Conservation (phyloP, 2,888 invertebrate species). For the Cataglyphis albicans region DNA sequence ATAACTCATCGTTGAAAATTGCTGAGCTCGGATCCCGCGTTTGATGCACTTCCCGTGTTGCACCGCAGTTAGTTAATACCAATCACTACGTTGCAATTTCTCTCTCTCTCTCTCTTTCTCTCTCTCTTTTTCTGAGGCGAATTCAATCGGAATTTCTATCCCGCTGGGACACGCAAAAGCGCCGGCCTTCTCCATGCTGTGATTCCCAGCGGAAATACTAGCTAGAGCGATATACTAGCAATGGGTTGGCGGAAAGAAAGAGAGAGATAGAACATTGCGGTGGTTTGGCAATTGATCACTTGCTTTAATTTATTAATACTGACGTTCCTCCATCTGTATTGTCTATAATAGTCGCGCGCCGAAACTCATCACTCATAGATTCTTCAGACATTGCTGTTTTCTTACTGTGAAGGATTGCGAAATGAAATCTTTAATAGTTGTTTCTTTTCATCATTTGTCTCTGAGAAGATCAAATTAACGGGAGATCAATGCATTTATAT, state of each 20-base stretch:
- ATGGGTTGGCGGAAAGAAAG: not conserved
- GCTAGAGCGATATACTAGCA: not conserved
- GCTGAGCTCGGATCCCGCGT: conserved; percentile 65
- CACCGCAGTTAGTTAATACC: conserved; percentile 55
- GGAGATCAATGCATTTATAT: not conserved
- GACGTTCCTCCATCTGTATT: not conserved
- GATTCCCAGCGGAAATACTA: conserved; percentile 11
- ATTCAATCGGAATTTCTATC: conserved; percentile 64
- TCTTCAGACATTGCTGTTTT: not conserved
- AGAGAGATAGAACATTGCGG: not conserved
- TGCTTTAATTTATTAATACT: not conserved
- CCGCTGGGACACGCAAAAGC: conserved; percentile 10
- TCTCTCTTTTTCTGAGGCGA: conserved; percentile 18
- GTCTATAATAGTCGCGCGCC: not conserved
- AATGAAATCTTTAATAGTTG: not conserved
- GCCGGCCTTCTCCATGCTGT: not conserved
- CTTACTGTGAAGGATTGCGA: not conserved
- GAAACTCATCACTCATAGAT: not conserved
- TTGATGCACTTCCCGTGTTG: conserved; percentile 57
- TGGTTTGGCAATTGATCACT: not conserved
- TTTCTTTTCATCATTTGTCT: no score
- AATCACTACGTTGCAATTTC: conserved; percentile 62
- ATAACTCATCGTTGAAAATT: conserved; percentile 75
- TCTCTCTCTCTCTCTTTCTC: not conserved
- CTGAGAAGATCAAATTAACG: not conserved